Evolutionary conservation across 1,140 invertebrate species (phyloP), one percentile per base, ranked within the genome.

Genomic region (Tyrophagus putrescentiae): DNA sequence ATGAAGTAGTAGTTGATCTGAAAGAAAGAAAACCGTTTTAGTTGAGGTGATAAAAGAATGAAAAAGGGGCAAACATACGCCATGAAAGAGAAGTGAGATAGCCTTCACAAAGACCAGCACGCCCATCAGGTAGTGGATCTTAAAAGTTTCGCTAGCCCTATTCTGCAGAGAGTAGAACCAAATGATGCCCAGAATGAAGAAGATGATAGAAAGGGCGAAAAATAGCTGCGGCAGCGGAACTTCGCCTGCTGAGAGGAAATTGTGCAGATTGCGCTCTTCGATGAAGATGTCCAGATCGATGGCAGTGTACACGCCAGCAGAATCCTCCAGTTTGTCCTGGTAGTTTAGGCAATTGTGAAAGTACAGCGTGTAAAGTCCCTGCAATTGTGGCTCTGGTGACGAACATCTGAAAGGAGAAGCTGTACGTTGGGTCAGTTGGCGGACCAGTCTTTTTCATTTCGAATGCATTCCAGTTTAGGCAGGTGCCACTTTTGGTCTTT

Each of bases 111-210:
- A 92, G 1, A 98, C 86, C 48, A 98, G 75, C 4, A 87, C 81
- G 41, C 89, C 84, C 95, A 98, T 98, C 42, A 98, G 76, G 61
- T 94, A 93, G 70, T 98, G 95, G 62, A 98, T 93, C 72, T 94
- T 89, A 72, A 88, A 97, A 0, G 96, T 89, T 62, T 73, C 72
- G 2, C 84, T 81, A 60, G 82, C 83, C 65, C 34, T 74, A 72
- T 82, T 86, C 57, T 81, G 80, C 0, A 98, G 70, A 25, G 95
- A 82, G 66, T 85, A 86, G 4, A 91, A 81, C 94, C 95, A 98
- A 62, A 95, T 82, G 50, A 84, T 79, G 0, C 87, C 89, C 9
- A 87, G 84, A 4, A 93, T 68, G 60, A 93, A 85, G 73, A 94
- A 98, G 21, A 95, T 70, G 6, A 94, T 70, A 3, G 88, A 84